phyloP scores from a whole-genome alignment of 2,888 invertebrate genomes.

The Clanis bilineata region DNA sequence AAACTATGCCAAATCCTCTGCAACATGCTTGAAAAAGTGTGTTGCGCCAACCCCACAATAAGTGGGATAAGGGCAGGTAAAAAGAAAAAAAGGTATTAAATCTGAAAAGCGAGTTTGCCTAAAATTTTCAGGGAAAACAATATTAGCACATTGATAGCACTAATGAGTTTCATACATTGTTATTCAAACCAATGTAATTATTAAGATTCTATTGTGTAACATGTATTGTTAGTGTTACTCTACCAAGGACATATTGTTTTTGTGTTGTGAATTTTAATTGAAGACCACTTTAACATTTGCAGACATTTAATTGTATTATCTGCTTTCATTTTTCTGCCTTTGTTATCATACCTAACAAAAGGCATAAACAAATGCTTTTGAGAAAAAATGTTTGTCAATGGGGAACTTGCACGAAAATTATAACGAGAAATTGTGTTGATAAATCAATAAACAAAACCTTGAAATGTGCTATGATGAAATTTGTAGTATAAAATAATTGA shows the following conservation, averaged over 20 bases:
- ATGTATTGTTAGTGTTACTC: not conserved
- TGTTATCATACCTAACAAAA: not conserved
- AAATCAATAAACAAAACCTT: too few relatives aligned
- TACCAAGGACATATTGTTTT: slow-evolving; percentile 1
- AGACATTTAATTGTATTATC: not conserved
- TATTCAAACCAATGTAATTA: not conserved
- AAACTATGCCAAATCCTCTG: too few relatives aligned
- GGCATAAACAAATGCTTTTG: not conserved
- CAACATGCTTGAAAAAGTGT: too few relatives aligned
- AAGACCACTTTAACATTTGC: not conserved
- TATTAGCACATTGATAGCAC: not conserved
- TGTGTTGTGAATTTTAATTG: slow-evolving; percentile 6
- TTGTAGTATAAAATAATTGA: too few relatives aligned
- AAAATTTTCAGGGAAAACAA: too few relatives aligned
- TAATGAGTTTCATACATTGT: not conserved
- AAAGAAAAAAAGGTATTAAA: too few relatives aligned
- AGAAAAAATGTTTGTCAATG: not conserved
- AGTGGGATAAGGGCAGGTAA: too few relatives aligned
- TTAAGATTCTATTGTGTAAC: not conserved
- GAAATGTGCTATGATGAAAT: too few relatives aligned
- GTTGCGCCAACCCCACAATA: too few relatives aligned
- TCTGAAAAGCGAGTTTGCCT: too few relatives aligned
- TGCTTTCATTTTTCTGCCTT: not conserved
- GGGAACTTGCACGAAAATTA: too few relatives aligned
- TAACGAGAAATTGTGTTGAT: too few relatives aligned